Conservation (phyloP, 2,888 invertebrate genomes). For the Caenorhabditis sp. region DNA sequence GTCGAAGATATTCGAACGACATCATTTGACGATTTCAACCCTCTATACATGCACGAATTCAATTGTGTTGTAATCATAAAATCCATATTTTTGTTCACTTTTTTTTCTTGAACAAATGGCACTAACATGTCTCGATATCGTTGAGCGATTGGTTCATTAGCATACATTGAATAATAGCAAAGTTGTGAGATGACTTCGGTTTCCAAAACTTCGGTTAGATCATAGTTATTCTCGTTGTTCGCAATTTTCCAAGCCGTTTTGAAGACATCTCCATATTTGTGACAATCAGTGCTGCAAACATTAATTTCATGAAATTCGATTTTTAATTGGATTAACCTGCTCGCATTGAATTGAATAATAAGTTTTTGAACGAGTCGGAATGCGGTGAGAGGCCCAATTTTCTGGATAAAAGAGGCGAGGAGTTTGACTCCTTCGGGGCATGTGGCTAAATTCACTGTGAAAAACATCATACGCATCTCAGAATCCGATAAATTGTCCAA, state of each 20-base stretch:
- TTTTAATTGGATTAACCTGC: too few species aligned
- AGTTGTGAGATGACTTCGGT: constrained; percentile 9
- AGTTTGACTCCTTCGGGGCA: constrained; percentile 34
- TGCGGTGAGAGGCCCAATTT: constrained; percentile 22
- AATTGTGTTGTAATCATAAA: constrained; percentile 17
- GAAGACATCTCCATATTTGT: constrained; percentile 30
- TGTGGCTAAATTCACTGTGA: constrained; percentile 10
- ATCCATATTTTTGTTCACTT: constrained; percentile 10
- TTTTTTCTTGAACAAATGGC: constrained; percentile 15
- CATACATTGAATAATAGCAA: constrained; percentile 17
- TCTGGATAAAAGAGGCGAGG: constrained; percentile 10
- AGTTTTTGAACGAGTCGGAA: constrained; percentile 19
- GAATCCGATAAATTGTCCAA: constrained; percentile 13
- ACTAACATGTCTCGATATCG: constrained; percentile 27
- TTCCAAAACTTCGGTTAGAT: constrained; percentile 25
- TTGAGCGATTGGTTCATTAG: constrained; percentile 5
- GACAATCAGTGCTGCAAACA: constrained; percentile 18
- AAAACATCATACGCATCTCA: constrained; percentile 19
- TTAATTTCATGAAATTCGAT: neutral
- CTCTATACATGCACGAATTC: constrained; percentile 17
- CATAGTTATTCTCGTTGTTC: constrained; percentile 13
- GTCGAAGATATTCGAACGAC: constrained; percentile 22
- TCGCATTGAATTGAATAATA: constrained; percentile 10
- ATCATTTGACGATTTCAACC: constrained; percentile 15
- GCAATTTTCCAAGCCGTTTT: constrained; percentile 20